These are phyloP conservation scores for Oenanthe melanoleuca DNA, from an alignment of 2,113 vertebrate species.

Conservation along the genomic window DNA sequence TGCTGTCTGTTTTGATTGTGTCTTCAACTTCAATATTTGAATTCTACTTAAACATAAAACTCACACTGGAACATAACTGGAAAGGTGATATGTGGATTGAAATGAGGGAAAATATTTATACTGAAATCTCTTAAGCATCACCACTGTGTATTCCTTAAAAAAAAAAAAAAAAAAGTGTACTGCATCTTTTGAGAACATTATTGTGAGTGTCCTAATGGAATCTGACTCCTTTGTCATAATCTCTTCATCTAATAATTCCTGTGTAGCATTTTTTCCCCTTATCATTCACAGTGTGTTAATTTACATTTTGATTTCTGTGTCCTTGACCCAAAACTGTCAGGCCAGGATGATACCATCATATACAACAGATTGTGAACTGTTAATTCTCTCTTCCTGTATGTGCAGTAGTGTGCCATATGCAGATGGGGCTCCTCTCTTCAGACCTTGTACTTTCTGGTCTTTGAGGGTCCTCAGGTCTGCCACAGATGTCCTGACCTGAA, in stretches of 20 bases:
- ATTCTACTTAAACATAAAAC: background rate
- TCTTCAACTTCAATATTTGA: background rate
- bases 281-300: conserved; percentile 45
- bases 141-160: background rate
- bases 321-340: conserved; percentile 63
- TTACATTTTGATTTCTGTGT: conserved; percentile 38
- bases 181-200: background rate
- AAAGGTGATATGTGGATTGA: background rate
- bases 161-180: background rate
- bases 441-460: background rate
- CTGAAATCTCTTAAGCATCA: background rate
- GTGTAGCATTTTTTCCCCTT: background rate
- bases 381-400: background rate
- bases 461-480: background rate
- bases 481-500: background rate
- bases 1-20: background rate
- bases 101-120: background rate
- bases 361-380: conserved; percentile 12
- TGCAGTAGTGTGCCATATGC: background rate
- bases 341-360: background rate
- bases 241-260: conserved; percentile 3
- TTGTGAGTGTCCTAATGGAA: background rate
- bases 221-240: conserved; percentile 38
- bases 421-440: background rate
- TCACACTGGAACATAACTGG: background rate